Base-by-base conservation (phyloP, 2,797 vertebrate species). In the Rhynchonycteris naso region DNA sequence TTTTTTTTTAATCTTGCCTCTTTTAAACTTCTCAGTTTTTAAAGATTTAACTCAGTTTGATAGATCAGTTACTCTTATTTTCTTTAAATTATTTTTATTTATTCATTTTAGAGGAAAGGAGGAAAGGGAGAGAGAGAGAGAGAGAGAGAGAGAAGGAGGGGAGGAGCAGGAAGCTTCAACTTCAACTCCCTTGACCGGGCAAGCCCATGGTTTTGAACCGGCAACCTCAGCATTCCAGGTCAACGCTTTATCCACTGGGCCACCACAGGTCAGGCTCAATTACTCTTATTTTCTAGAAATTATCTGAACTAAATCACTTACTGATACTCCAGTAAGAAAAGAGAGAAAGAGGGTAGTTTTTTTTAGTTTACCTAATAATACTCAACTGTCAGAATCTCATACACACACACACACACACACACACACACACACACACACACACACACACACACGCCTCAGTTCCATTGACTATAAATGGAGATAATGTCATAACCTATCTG, bases 221-320 rank as follows among this genome's bases (percentile, higher is more conserved):
- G n/a, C n/a, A n/a, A n/a, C n/a, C n/a, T n/a, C n/a, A n/a, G n/a
- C n/a, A n/a, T n/a, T n/a, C n/a, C n/a, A n/a, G n/a, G n/a, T n/a
- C n/a, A n/a, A n/a, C n/a, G n/a, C n/a, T n/a, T n/a, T n/a, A n/a
- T n/a, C n/a, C n/a, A n/a, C n/a, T n/a, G n/a, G n/a, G n/a, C n/a
- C n/a, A n/a, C n/a, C n/a, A n/a, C n/a, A n/a, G n/a, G n/a, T n/a
- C n/a, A n/a, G n/a, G n/a, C n/a, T n/a, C n/a, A 82, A 21, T 80
- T 81, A 78, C 35, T 79, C 22, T 83, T 83, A 69, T 94, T 91
- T 94, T 89, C 63, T 87, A 66, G 11, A 59, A 22, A 74, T 92
- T 78, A 83, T 76, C 75, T 93, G 75, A 95, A 89, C 88, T 76
- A 80, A 91, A 91, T 88, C 56, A 71, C 26, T 69, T 58, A n/a